Conservation (phyloP, 2,797 vertebrate genomes). For the Amazona ochrocephala region DNA sequence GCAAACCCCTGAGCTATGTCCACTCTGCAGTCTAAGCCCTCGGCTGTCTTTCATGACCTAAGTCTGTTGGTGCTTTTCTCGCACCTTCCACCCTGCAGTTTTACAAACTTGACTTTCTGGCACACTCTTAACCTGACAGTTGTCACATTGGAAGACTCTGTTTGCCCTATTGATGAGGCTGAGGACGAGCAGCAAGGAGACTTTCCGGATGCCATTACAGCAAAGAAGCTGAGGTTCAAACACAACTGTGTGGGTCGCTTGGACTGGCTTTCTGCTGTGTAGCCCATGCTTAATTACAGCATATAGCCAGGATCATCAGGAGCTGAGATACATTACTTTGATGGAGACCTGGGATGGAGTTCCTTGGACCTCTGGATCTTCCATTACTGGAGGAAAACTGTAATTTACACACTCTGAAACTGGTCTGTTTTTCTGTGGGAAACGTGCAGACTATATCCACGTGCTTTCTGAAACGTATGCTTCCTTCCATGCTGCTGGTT, state of each 20-base stretch:
- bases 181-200: neutral
- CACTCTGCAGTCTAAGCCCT: no score
- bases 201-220: neutral
- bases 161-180: rapidly evolving
- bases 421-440: neutral
- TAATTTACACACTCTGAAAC: rapidly evolving
- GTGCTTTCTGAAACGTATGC: neutral
- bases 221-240: neutral
- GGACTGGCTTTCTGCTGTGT: neutral
- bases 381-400: neutral
- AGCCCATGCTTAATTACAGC: neutral
- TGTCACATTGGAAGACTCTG: neutral
- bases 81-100: neutral
- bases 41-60: neutral
- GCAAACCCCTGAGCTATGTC: neutral
- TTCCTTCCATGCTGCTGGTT: neutral
- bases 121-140: neutral
- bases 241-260: rapidly evolving
- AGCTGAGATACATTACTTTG: neutral
- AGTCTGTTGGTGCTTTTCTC: neutral
- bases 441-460: rapidly evolving
- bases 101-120: neutral
- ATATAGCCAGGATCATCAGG: neutral
- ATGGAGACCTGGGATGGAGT: neutral
- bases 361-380: neutral